A percentile compares a stretch with the other conserved stretches of the same genome.
phyloP scores from a whole-genome alignment of 2,113 vertebrate genomes.

The Okapia johnstoni region DNA sequence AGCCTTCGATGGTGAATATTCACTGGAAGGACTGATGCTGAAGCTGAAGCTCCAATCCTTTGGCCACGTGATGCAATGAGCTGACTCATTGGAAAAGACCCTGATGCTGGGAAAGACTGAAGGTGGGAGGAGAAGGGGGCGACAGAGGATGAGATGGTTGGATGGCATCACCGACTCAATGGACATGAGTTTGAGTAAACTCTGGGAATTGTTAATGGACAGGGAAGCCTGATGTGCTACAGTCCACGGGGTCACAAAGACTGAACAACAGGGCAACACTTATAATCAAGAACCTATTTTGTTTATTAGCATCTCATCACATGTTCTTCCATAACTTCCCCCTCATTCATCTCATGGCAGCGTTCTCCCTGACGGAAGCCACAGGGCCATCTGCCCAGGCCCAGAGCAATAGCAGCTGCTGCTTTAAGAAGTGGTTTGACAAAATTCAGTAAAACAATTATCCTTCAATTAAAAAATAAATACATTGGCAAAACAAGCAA shows the following conservation, averaged over 20 bases:
- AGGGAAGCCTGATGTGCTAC: fast-evolving
- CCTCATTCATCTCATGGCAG: background rate
- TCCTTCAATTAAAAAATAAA: background rate
- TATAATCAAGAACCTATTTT: background rate
- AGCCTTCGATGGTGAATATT: background rate
- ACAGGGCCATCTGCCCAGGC: background rate
- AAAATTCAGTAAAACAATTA: background rate
- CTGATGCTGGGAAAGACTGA: background rate
- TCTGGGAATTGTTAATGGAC: fast-evolving
- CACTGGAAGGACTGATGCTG: background rate
- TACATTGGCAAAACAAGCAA: background rate
- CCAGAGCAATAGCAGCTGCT: background rate
- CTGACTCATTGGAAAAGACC: background rate
- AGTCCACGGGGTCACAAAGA: fast-evolving
- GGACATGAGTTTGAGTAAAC: background rate
- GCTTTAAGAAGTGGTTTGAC: background rate
- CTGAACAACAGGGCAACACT: background rate
- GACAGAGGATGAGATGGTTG: background rate
- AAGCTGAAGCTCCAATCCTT: background rate
- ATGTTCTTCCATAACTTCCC: background rate
- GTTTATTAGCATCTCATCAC: background rate
- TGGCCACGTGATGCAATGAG: background rate
- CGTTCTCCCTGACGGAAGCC: background rate
- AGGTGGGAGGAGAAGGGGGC: background rate
- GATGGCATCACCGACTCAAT: background rate